Base-by-base conservation (phyloP, 2,113 vertebrate species). In the Tragelaphus imberbis region DNA sequence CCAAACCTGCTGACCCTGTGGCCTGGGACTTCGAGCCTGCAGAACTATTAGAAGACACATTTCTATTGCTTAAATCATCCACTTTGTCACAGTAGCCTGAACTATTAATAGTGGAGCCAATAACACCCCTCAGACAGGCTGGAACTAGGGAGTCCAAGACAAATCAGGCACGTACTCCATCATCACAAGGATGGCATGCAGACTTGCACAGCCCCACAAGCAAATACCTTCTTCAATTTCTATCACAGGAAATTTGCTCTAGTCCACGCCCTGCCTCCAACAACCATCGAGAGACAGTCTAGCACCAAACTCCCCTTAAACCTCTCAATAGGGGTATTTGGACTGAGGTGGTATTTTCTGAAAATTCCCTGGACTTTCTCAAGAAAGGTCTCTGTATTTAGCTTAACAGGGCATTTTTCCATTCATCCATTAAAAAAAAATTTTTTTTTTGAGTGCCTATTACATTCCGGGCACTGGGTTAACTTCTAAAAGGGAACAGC, bases 291-390 rank as follows among this genome's bases (percentile, higher is more conserved):
- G 28, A 86, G 61, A n/a, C 6, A 15, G 30, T 19, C 8, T 36
- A 49, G 55, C 47, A 40, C 40, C 40, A 51, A 80, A 65, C 47
- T 91, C 51, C 40, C 12, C 15, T 68, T 75, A 23, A 51, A n/a
- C 16, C 12, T 90, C 55, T 49, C 27, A 88, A 47, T 40, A 65
- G 25, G 33, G 56, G 4, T 40, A 44, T 97, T 90, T 84, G 61
- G 11, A 85, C 3, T 80, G 53, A 80, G 21, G 27, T 28, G 79
- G 10, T 11, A 63, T 40, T 93, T 6, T 79, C 49, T 97, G 79
- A 90, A 94, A 95, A 94, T 36, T 94, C 84, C 96, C 77, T 58
- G 3, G 7, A 40, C 36, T 91, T 91, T 86, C 47, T 94, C 17
- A 59, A 90, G 47, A 71, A 87, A 71, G 21, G 14, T 7, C 80